phyloP scores from a whole-genome alignment of 2,888 invertebrate species.

The Serripes groenlandicus region DNA sequence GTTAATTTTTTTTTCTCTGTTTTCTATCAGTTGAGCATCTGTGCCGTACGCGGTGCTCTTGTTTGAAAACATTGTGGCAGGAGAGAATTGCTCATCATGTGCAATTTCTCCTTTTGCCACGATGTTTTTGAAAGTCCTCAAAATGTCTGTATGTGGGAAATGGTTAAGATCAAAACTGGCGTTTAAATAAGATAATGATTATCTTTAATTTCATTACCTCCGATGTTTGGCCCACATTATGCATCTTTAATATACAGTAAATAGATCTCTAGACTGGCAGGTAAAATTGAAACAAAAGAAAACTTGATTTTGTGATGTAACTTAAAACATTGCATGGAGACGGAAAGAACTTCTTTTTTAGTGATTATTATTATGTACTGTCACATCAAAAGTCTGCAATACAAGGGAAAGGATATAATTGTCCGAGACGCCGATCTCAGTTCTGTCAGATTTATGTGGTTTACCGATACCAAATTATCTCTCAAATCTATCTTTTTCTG shows the following conservation, averaged over 20 bases:
- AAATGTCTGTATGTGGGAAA: no score
- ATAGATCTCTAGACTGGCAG: not conserved
- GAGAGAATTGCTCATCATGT: not conserved
- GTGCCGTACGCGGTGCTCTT: not conserved
- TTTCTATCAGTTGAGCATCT: not conserved
- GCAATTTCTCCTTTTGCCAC: not conserved
- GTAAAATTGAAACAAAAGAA: not conserved
- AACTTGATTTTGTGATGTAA: not conserved
- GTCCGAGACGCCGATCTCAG: not conserved
- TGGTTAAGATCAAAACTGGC: no score
- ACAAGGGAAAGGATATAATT: not conserved
- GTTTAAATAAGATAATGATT: not conserved
- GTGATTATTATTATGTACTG: not conserved
- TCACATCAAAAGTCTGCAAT: not conserved
- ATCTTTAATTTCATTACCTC: not conserved
- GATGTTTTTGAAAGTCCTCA: no score
- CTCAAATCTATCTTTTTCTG: no score
- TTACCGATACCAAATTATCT: no score
- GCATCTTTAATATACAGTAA: not conserved
- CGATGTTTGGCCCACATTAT: not conserved
- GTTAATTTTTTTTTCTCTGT: no score
- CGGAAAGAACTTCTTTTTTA: not conserved
- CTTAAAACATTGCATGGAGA: not conserved
- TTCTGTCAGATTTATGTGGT: not conserved
- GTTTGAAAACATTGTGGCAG: not conserved